Conservation (phyloP, 2,888 invertebrate genomes). For the Pyrrhosoma nymphula region DNA sequence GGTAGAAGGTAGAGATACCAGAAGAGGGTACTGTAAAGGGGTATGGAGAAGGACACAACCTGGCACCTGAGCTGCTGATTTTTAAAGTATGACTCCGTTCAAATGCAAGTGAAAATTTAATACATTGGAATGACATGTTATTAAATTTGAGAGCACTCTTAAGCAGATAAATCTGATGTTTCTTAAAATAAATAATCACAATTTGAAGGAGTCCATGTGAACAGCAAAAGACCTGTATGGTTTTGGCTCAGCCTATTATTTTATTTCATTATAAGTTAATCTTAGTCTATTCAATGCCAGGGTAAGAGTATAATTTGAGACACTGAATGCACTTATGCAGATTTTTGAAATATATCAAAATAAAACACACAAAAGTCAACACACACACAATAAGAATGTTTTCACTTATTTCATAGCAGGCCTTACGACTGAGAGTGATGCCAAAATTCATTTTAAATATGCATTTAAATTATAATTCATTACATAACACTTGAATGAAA, state of each 20-base stretch:
- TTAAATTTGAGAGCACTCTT: neutral
- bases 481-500: conserved; percentile 47
- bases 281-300: conserved; percentile 33
- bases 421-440: neutral
- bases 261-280: conserved; percentile 15
- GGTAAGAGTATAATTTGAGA: neutral
- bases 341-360: neutral
- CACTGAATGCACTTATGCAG: conserved; percentile 21
- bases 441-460: conserved; percentile 20
- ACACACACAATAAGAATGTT: neutral
- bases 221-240: neutral
- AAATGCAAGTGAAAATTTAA: conserved; percentile 24
- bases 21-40: conserved; percentile 70
- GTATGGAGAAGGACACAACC: conserved; percentile 46
- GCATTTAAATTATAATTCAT: neutral
- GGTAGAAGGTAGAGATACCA: conserved; percentile 77
- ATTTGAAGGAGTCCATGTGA: neutral
- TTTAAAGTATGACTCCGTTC: conserved; percentile 33
- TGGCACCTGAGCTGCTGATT: conserved; percentile 49
- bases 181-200: neutral
- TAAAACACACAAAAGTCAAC: conserved; percentile 3
- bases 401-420: neutral
- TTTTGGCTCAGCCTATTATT: conserved; percentile 36
- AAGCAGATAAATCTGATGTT: neutral
- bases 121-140: neutral